A percentile compares a stretch with the other conserved stretches of the same genome.
Evolutionary conservation across 2,113 vertebrate genomes (phyloP).

Genomic region (Erythrocercus mccallii): DNA sequence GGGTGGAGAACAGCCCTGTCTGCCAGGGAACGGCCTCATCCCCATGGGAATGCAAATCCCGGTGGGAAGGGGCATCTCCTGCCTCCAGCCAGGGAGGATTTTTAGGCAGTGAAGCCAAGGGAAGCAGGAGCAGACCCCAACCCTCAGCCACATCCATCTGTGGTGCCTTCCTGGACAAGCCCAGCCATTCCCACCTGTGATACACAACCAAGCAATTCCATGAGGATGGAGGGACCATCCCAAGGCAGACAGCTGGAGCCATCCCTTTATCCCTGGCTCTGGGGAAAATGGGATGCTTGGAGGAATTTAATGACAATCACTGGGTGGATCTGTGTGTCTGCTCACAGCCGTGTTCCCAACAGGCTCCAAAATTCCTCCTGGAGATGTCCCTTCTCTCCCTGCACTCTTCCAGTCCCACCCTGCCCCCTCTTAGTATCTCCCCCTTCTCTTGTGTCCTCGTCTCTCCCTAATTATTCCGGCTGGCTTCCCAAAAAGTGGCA

Average conservation of each 20-base stretch:
- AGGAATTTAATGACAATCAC: background rate
- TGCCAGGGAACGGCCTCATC: background rate
- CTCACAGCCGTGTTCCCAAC: rapidly evolving
- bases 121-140: background rate
- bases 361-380: background rate
- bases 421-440: background rate
- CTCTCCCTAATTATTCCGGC: background rate
- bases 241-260: rapidly evolving
- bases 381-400: background rate
- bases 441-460: background rate
- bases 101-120: background rate
- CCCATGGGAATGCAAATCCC: background rate
- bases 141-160: background rate
- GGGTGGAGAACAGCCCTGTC: background rate
- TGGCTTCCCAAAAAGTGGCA: background rate
- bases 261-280: background rate
- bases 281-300: background rate
- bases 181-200: background rate
- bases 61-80: rapidly evolving
- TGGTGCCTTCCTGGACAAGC: background rate
- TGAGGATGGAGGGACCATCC: background rate
- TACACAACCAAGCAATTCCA: background rate
- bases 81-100: background rate
- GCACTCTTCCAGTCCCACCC: background rate
- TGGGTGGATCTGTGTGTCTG: background rate